Conservation (phyloP, 1,140 invertebrate species). For the Cardiocondyla obscurior region DNA sequence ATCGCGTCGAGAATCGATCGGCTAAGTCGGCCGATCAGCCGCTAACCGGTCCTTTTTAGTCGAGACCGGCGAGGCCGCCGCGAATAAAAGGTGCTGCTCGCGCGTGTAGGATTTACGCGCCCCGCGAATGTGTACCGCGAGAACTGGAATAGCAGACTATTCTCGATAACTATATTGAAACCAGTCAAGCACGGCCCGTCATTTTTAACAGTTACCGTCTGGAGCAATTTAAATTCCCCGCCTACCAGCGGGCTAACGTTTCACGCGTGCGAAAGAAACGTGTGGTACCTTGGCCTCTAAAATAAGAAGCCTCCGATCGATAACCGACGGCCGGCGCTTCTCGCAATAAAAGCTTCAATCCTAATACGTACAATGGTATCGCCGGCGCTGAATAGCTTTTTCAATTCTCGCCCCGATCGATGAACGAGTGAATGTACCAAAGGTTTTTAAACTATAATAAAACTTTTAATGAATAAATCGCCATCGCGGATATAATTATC, state of each 20-base stretch:
- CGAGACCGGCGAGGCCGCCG: constrained; percentile 37
- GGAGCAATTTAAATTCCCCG: constrained; percentile 36
- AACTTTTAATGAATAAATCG: too few species aligned
- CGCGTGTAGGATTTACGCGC: constrained; percentile 17
- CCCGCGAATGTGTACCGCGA: not conserved
- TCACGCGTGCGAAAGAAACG: constrained; percentile 18
- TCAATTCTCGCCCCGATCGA: not conserved
- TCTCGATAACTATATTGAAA: constrained; percentile 2
- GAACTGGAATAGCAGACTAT: constrained; percentile 18
- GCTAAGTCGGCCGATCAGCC: constrained; percentile 64
- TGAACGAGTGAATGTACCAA: too few species aligned
- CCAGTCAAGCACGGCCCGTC: constrained; percentile 4
- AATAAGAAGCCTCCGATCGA: constrained; percentile 3
- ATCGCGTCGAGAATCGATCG: not conserved
- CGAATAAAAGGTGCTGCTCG: constrained; percentile 27
- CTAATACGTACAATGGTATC: not conserved
- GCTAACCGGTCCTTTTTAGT: constrained; percentile 70
- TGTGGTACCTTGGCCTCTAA: constrained; percentile 35
- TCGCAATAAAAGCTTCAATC: not conserved
- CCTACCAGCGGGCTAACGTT: not conserved
- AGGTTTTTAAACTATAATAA: too few species aligned
- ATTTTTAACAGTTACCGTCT: constrained; percentile 36
- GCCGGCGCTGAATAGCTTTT: not conserved
- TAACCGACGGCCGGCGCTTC: not conserved
- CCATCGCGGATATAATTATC: not conserved